Conservation (phyloP, 2,888 invertebrate genomes). For the Lithophane semibrunnea region DNA sequence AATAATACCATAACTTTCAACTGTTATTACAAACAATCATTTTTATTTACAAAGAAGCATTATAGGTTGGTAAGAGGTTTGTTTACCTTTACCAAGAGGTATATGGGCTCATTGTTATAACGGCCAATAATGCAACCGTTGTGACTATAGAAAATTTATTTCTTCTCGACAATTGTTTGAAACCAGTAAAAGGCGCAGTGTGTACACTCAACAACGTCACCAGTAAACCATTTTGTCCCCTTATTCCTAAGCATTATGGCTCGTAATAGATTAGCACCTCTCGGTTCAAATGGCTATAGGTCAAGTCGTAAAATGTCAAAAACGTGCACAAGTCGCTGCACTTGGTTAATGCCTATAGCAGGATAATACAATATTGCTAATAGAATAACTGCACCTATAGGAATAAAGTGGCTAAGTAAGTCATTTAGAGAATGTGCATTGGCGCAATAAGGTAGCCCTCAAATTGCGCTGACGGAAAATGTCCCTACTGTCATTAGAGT, state of each 20-base stretch:
- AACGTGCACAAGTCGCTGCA: conserved; percentile 57
- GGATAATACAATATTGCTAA: conserved; percentile 44
- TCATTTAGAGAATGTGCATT: conserved; percentile 32
- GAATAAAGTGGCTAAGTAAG: background rate
- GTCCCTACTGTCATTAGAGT: background rate
- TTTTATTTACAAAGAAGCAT: conserved; percentile 16
- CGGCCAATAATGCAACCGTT: conserved; percentile 37
- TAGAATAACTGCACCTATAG: conserved; percentile 29
- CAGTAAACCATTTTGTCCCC: conserved; percentile 24
- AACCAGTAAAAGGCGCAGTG: conserved; percentile 45
- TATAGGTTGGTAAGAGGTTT: conserved; percentile 18
- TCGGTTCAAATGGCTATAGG: conserved; percentile 51
- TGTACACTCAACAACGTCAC: conserved; percentile 16
- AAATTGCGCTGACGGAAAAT: conserved; percentile 8
- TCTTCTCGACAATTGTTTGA: conserved; percentile 46
- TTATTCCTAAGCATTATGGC: conserved; percentile 37
- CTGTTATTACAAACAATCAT: background rate
- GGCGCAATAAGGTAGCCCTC: background rate
- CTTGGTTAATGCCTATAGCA: conserved; percentile 27
- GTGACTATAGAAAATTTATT: conserved; percentile 53
- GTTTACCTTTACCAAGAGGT: conserved; percentile 27
- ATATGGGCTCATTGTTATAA: conserved; percentile 38
- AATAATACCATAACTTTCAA: background rate
- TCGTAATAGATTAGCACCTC: conserved; percentile 36
- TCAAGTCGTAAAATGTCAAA: conserved; percentile 67